These are phyloP conservation scores for Zygogramma bicolorata DNA, from an alignment of 2,888 invertebrate species.

Conservation along the genomic window DNA sequence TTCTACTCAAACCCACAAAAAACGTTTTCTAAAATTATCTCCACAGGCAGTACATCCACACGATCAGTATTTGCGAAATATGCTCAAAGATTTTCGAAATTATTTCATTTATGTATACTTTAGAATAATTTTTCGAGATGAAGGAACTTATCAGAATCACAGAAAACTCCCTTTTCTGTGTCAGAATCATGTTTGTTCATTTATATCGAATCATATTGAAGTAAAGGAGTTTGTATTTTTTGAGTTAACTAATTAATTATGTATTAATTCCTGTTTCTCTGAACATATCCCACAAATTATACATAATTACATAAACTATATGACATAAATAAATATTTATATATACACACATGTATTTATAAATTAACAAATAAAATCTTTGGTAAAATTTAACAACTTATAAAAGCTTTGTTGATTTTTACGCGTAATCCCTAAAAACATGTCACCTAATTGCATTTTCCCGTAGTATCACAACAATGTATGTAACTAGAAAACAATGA, in stretches of 20 bases:
- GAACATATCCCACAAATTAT: neutral
- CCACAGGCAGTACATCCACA: constrained; percentile 14
- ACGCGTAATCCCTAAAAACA: constrained; percentile 47
- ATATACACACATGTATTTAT: constrained; percentile 30
- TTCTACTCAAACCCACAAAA: constrained; percentile 31
- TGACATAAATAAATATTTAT: constrained; percentile 34
- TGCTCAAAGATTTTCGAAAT: neutral
- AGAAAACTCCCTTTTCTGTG: too few species aligned
- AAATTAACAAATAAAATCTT: constrained; percentile 58
- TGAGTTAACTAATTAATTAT: too few species aligned
- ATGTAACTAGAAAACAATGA: constrained; percentile 41
- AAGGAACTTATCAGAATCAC: too few species aligned
- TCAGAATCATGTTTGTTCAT: too few species aligned
- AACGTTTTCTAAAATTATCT: constrained; percentile 10
- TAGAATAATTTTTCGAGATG: too few species aligned
- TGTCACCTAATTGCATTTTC: constrained; percentile 43
- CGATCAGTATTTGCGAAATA: constrained; percentile 16
- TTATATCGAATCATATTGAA: too few species aligned
- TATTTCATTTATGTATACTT: too few species aligned
- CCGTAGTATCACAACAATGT: constrained; percentile 50
- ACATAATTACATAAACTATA: constrained; percentile 18
- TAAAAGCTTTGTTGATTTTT: constrained; percentile 47
- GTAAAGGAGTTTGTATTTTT: too few species aligned
- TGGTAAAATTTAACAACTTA: constrained; percentile 57
- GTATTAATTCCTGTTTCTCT: neutral